These are phyloP conservation scores for Halcyon senegalensis DNA, from an alignment of 2,113 vertebrate genomes.

Conservation along the genomic window DNA sequence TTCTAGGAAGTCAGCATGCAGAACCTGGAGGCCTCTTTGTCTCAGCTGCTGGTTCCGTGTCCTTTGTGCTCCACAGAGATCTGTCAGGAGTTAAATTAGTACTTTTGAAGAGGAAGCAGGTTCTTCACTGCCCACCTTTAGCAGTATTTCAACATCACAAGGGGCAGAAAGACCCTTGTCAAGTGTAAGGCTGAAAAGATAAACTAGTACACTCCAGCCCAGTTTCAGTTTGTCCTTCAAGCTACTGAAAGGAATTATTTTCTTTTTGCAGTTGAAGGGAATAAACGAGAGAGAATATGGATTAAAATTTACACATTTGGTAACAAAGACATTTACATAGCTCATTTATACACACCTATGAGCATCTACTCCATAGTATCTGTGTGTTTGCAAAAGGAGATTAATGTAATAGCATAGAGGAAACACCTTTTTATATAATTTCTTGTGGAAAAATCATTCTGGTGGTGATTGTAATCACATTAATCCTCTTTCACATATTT, in stretches of 20 bases:
- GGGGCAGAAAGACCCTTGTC: not conserved
- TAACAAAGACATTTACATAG: not conserved
- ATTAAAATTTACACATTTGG: not conserved
- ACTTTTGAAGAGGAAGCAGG: not conserved
- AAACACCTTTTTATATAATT: not conserved
- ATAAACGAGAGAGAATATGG: not conserved
- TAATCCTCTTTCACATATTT: conserved; percentile 23
- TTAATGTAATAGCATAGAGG: not conserved
- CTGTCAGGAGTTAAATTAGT: not conserved
- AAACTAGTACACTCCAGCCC: not conserved
- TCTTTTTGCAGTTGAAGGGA: not conserved
- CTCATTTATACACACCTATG: not conserved
- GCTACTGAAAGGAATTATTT: not conserved
- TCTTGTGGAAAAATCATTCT: not conserved
- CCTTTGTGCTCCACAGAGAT: not conserved
- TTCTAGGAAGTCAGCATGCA: not conserved
- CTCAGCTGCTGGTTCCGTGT: conserved; percentile 16
- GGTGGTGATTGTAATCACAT: not conserved
- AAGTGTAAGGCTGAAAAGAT: not conserved
- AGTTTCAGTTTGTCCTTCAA: not conserved
- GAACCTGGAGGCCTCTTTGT: not conserved
- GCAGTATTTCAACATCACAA: not conserved
- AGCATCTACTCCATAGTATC: not conserved
- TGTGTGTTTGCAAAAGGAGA: not conserved
- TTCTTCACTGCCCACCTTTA: not conserved